Percentiles rank a stretch among this genome's conserved stretches.
These are phyloP conservation scores for Oreochromis aureus DNA, from an alignment of 2,113 vertebrate species.

Conservation along the genomic window DNA sequence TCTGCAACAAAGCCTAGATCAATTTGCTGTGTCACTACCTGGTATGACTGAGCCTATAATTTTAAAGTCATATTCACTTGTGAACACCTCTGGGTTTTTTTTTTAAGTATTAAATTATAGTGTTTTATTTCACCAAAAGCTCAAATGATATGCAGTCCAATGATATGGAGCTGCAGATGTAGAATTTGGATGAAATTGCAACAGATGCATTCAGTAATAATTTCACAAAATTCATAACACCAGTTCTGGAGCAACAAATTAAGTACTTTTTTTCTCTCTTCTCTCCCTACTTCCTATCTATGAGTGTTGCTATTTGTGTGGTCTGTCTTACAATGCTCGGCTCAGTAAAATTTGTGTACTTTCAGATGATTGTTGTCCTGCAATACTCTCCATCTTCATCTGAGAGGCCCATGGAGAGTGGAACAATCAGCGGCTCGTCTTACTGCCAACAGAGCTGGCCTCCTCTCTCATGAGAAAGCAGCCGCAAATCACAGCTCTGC, in stretches of 20 bases:
- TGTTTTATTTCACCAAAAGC: not conserved
- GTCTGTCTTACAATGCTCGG: slow-evolving; percentile 35
- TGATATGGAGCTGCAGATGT: not conserved
- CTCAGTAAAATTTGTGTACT: slow-evolving; percentile 62
- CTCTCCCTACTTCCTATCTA: slow-evolving; percentile 16
- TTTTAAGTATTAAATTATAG: fast-evolving
- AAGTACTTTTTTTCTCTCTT: not conserved
- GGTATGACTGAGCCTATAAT: not conserved
- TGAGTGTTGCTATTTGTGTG: slow-evolving; percentile 50
- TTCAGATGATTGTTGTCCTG: slow-evolving; percentile 55
- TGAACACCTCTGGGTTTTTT: not conserved
- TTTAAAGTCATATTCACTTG: not conserved
- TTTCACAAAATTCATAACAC: slow-evolving; percentile 14
- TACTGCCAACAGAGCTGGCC: slow-evolving; percentile 37
- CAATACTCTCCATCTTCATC: slow-evolving; percentile 52
- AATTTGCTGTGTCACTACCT: not conserved
- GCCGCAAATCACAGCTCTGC: slow-evolving; percentile 53
- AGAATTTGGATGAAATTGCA: not conserved
- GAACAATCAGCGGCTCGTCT: slow-evolving; percentile 62
- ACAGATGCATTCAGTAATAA: not conserved
- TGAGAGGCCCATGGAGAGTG: slow-evolving; percentile 50
- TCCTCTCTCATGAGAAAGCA: slow-evolving; percentile 38
- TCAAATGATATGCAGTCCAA: not conserved
- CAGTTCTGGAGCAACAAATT: slow-evolving; percentile 17
- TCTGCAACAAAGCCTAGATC: not conserved